phyloP scores from a whole-genome alignment of 2,113 vertebrate species.

The Fukomys damarensis region DNA sequence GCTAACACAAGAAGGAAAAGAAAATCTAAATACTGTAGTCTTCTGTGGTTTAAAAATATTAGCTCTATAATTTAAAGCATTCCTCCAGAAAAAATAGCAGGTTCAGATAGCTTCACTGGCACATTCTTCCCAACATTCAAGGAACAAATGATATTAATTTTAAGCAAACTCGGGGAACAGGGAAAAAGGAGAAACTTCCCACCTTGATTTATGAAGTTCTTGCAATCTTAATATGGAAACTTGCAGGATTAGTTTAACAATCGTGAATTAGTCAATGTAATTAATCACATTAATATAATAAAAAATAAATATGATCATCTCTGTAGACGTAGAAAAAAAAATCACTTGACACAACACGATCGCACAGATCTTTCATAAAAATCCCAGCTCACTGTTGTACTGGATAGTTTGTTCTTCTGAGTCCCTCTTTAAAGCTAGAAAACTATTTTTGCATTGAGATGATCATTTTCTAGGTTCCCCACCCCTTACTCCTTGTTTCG shows the following conservation, averaged over 20 bases:
- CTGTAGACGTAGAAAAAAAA: background rate
- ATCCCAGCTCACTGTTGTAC: background rate
- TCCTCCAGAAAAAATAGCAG: background rate
- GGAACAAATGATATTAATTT: background rate
- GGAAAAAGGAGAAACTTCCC: background rate
- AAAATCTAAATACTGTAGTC: constrained; percentile 47
- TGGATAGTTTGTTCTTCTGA: background rate
- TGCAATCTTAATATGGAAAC: background rate
- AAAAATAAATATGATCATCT: background rate
- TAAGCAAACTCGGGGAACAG: background rate
- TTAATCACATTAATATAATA: constrained; percentile 24
- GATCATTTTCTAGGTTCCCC: background rate
- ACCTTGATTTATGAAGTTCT: constrained; percentile 22
- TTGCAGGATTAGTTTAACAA: background rate
- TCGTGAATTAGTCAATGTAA: constrained; percentile 17
- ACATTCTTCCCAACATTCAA: background rate
- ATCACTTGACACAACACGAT: background rate
- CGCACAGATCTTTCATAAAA: background rate
- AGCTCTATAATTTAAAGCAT: constrained; percentile 3
- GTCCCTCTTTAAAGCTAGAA: background rate
- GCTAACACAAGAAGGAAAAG: constrained; percentile 19
- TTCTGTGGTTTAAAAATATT: background rate
- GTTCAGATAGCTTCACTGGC: background rate
- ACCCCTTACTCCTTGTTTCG: background rate
- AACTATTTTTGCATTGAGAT: background rate